These are phyloP conservation scores for Philereme vetulata DNA, from an alignment of 2,888 invertebrate genomes.

Conservation along the genomic window DNA sequence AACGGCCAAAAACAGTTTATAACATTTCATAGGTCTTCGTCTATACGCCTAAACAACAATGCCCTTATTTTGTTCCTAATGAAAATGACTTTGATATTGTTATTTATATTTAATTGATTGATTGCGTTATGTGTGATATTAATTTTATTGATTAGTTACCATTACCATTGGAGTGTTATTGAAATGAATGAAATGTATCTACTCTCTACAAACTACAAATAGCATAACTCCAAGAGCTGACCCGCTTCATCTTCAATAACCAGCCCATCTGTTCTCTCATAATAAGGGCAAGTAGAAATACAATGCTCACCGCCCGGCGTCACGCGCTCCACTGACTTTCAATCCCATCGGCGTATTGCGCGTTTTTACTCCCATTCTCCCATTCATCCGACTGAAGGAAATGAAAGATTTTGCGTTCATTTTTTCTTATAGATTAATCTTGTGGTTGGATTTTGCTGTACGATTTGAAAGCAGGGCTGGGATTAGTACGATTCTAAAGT, in stretches of 20 bases:
- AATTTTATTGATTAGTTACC: no score
- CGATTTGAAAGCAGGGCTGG: neutral
- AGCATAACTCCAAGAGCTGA: conserved; percentile 3
- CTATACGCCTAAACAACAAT: no score
- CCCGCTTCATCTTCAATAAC: conserved; percentile 17
- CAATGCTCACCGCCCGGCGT: conserved; percentile 65
- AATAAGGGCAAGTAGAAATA: conserved; percentile 39
- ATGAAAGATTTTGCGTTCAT: conserved; percentile 69
- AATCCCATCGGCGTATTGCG: conserved; percentile 57
- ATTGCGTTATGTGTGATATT: no score
- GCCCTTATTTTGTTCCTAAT: no score
- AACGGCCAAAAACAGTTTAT: no score
- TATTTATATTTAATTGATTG: no score
- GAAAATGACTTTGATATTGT: no score
- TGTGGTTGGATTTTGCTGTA: conserved; percentile 22
- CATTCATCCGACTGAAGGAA: conserved; percentile 54
- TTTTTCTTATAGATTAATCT: conserved; percentile 52
- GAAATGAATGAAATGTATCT: no score
- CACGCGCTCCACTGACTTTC: conserved; percentile 69
- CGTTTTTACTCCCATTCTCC: conserved; percentile 53
- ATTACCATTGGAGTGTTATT: no score
- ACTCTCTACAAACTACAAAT: neutral
- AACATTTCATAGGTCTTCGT: no score
- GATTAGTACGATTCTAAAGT: conserved; percentile 11
- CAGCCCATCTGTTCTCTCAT: conserved; percentile 22